Conservation (phyloP, 2,797 vertebrate genomes). For the Lepilemur ruficaudatus region DNA sequence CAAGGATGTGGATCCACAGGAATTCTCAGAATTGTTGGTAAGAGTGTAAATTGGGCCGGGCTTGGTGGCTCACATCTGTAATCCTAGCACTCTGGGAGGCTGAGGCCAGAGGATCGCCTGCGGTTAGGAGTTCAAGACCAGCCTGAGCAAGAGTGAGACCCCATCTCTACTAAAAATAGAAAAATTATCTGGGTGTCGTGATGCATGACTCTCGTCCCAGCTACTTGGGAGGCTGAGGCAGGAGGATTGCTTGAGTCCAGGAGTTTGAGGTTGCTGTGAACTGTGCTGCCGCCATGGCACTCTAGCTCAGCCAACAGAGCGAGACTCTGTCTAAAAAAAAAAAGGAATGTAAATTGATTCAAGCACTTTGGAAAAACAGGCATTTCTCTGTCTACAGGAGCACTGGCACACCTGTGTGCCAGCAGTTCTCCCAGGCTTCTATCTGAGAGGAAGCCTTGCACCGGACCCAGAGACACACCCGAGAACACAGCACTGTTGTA, state of each 20-base stretch:
- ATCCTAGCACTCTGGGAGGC: too few relatives aligned
- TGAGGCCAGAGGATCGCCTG: fast-evolving
- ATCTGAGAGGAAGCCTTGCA: not conserved
- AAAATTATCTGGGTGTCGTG: not conserved
- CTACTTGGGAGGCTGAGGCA: not conserved
- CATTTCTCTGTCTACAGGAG: not conserved
- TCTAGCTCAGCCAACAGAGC: too few relatives aligned
- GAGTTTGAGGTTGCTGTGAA: too few relatives aligned
- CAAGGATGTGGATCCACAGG: not conserved
- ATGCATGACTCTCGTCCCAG: not conserved
- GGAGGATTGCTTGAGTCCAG: too few relatives aligned
- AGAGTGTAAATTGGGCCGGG: too few relatives aligned
- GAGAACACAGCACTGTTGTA: fast-evolving
- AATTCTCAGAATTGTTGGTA: not conserved
- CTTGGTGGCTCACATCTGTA: too few relatives aligned
- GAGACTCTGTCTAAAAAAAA: too few relatives aligned
- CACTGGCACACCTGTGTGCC: not conserved
- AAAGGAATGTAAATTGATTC: not conserved
- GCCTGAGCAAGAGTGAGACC: not conserved
- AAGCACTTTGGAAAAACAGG: not conserved
- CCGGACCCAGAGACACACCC: too few relatives aligned
- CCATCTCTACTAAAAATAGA: not conserved
- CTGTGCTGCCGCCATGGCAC: too few relatives aligned
- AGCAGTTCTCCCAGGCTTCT: not conserved
- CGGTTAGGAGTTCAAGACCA: too few relatives aligned